phyloP scores from a whole-genome alignment of 2,888 invertebrate genomes.

The Ophion slaviceki region DNA sequence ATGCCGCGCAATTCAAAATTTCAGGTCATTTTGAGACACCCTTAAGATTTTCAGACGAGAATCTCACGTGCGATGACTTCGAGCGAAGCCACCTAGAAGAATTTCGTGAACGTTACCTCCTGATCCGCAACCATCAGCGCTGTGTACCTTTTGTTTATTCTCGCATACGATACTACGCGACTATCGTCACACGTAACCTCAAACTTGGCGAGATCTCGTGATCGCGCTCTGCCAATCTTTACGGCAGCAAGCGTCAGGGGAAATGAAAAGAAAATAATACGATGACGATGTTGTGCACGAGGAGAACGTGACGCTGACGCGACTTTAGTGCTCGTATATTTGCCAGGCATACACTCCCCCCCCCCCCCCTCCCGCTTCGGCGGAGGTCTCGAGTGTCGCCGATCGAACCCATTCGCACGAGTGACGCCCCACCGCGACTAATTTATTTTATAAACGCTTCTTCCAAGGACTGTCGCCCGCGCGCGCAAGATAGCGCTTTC shows the following conservation, averaged over 20 bases:
- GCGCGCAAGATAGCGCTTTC: conserved; percentile 6
- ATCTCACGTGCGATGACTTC: background rate
- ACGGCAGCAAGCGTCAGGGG: background rate
- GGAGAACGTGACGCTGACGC: conserved; percentile 13
- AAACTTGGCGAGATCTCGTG: conserved; percentile 1
- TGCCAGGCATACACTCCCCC: background rate
- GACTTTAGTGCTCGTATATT: background rate
- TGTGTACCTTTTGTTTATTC: background rate
- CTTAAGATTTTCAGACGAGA: background rate
- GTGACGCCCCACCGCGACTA: conserved; percentile 37
- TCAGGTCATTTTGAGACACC: no score
- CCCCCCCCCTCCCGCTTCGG: background rate
- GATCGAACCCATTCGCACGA: background rate
- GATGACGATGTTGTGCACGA: conserved; percentile 9
- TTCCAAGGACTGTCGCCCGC: conserved; percentile 70
- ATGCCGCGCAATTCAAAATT: no score
- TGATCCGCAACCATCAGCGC: background rate
- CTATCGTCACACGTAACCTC: background rate
- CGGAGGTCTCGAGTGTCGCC: background rate
- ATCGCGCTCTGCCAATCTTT: conserved; percentile 10
- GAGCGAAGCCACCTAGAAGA: background rate
- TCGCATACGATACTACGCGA: background rate
- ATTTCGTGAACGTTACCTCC: background rate
- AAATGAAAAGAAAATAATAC: background rate
- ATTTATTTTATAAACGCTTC: conserved; percentile 64